Conservation (phyloP, 2,888 invertebrate species). For the Stenodera caucasica region DNA sequence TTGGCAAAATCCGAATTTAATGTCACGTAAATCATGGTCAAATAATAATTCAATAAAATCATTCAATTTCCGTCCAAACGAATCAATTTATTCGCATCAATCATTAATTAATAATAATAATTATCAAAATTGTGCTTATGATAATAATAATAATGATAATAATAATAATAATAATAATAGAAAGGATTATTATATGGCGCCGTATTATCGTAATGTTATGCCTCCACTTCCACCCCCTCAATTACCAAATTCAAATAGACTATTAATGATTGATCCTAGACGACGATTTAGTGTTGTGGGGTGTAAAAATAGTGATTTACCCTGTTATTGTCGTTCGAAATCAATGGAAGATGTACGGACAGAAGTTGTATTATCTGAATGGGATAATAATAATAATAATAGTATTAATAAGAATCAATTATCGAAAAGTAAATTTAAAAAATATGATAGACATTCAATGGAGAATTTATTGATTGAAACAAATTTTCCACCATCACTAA, state of each 20-base stretch:
- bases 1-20: conserved; percentile 54
- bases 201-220: conserved; percentile 68
- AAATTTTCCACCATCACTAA: conserved; percentile 54
- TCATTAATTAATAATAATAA: conserved; percentile 56
- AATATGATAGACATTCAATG: conserved; percentile 67
- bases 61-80: conserved; percentile 45
- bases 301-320: conserved; percentile 40
- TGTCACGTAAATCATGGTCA: conserved; percentile 62
- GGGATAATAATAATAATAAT: conserved; percentile 58
- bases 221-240: conserved; percentile 65
- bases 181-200: conserved; percentile 69
- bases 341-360: conserved; percentile 74
- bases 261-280: conserved; percentile 49
- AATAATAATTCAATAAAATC: conserved; percentile 54
- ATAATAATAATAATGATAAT: conserved; percentile 45
- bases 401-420: conserved; percentile 59
- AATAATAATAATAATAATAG: conserved; percentile 54
- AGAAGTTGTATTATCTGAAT: conserved; percentile 59
- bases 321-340: conserved; percentile 68
- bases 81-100: conserved; percentile 55
- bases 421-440: conserved; percentile 32
- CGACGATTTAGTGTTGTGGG: conserved; percentile 34
- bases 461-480: conserved; percentile 67
- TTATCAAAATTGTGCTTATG: conserved; percentile 56
- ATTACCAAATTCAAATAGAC: conserved; percentile 47